Base-by-base conservation (phyloP, 1,140 invertebrate species). In the Ips nitidus region DNA sequence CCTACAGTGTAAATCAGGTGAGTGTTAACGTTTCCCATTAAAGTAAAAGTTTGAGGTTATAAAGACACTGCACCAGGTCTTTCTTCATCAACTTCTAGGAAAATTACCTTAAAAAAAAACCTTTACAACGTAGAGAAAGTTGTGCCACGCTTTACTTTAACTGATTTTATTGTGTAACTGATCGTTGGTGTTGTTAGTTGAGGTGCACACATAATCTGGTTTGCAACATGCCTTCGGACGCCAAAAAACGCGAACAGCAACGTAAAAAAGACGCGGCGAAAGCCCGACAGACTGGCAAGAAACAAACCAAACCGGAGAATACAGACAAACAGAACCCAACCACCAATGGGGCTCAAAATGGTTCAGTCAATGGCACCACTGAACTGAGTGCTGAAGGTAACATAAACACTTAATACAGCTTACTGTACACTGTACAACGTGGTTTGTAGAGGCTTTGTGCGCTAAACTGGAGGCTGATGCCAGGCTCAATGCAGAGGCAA, bases 191-290 rank as follows among this genome's bases (percentile, higher is more conserved):
- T 22, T 37, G 7, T 22, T 22, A 22, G 22, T 22, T 22, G 22
- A 22, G 42, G 8, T 65, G 36, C 8, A 63, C 37, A 59, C 57
- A 6, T 8, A 59, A 4, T 22, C 43, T 42, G 4, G 3, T n/a
- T 52, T 59, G 39, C 7, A 70, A 63, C 22, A 98, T 98, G 96
- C 95, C 96, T 75, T 98, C 95, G 74, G 95, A 98, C 82, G 89
- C 96, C 2, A 98, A 99, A 82, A 98, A 99, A 86, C 94, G 95
- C 77, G 90, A 96, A 80, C 94, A 95, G 80, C 92, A 94, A 77
- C 95, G 97, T 82, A 99, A 99, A 83, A 99, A 98, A 81, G 95
- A 97, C 76, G 93, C 94, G 40, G 92, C 93, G 37, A 95, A 94
- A 80, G 87, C 88, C 59, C 86, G 91, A 75, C 88, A 86, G 71